Base-by-base conservation (phyloP, 1,140 invertebrate species). In the Papilio helenus region DNA sequence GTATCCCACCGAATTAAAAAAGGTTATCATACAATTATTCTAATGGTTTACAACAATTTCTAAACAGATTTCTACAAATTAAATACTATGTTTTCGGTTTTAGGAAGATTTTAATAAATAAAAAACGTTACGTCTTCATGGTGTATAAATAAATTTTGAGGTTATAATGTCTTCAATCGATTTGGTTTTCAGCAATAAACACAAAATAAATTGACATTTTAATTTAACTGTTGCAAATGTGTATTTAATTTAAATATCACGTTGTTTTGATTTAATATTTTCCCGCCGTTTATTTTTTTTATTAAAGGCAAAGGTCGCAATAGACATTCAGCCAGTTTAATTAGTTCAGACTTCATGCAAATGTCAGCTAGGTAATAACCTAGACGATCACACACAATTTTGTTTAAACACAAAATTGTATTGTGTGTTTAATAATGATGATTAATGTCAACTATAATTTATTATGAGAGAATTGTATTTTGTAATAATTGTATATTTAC, bases 301-400 rank as follows among this genome's bases (percentile, higher is more conserved):
- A 9, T 51, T 14, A 74, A 74, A 74, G 18, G 72, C 23, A 29
- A 68, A 29, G 26, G 61, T 34, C 14, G 14, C 9, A 29, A 18
- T 29, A 5, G 16, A 74, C 20, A 74, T 74, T 49, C n/a, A 46
- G 72, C 72, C 72, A 74, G 39, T 74, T 16, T 26, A n/a, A 0
- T 23, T 72, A 16, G 12, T 74, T 44, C 23, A 74, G 72, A 74
- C 44, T 49, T 74, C 72, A 74, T 49, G 72, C 23, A 74, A n/a
- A n/a, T 20, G 72, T 72, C 42, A 23, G 20, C 72, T 44, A 46
- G 42, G 72, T 23, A 49, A 14, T 8, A 74, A 23, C 72, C 72
- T 74, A 74, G 72, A 74, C 72, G 34, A 74, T 72, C 72, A 49
- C 72, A 74, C 72, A 51, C 72, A 74, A 44, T 74, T 51, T 44